These are phyloP conservation scores for Polypedilum pembai DNA, from an alignment of 1,140 invertebrate species.

Conservation along the genomic window DNA sequence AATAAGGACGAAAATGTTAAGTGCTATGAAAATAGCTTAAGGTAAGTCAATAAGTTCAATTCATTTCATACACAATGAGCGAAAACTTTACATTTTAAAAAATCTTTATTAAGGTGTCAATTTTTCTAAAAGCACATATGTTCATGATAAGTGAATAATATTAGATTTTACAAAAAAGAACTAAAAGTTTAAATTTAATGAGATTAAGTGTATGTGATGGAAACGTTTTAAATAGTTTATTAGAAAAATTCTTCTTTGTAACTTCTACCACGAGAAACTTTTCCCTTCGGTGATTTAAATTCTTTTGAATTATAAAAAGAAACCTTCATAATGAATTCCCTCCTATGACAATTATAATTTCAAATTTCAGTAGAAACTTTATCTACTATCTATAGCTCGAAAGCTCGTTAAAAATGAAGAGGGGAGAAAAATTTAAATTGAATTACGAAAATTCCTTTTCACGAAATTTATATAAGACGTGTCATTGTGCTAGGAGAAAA, in stretches of 20 bases:
- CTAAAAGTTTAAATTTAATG: background rate
- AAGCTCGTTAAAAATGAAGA: too few species aligned
- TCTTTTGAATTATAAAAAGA: background rate
- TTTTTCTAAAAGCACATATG: background rate
- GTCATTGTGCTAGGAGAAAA: background rate
- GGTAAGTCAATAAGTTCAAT: background rate
- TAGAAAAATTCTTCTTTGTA: too few species aligned
- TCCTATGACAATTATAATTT: background rate
- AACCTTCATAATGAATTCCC: background rate
- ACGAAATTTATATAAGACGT: background rate
- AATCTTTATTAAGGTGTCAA: background rate
- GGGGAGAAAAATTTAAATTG: background rate
- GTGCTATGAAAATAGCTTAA: background rate
- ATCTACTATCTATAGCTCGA: background rate
- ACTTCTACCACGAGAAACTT: background rate
- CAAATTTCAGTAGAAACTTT: background rate
- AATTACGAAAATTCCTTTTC: conserved; percentile 13
- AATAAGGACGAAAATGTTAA: too few species aligned
- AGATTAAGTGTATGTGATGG: too few species aligned
- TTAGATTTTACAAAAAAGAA: background rate
- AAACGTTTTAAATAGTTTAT: too few species aligned
- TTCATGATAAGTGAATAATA: background rate
- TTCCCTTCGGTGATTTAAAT: background rate
- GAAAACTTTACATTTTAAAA: background rate
- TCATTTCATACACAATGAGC: background rate